These are phyloP conservation scores for Colletes latitarsis DNA, from an alignment of 1,140 invertebrate genomes.

Conservation along the genomic window DNA sequence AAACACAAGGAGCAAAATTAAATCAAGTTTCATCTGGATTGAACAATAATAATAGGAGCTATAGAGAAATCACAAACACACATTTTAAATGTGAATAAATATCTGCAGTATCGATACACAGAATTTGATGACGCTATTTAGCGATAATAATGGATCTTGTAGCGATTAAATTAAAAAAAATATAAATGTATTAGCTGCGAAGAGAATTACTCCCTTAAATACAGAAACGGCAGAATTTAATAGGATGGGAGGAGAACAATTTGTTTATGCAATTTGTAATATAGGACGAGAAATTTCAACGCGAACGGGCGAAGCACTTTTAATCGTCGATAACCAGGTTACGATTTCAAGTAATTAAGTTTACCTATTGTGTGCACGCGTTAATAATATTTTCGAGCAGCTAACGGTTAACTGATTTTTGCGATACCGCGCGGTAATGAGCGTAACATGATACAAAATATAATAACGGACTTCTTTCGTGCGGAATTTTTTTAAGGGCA, in stretches of 20 bases:
- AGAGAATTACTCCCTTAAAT: not conserved
- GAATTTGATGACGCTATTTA: too few relatives aligned
- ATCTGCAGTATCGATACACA: too few relatives aligned
- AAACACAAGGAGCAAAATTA: too few relatives aligned
- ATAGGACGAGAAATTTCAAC: not conserved
- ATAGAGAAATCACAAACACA: too few relatives aligned
- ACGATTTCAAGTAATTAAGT: constrained; percentile 6
- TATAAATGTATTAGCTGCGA: too few relatives aligned
- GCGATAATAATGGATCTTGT: too few relatives aligned
- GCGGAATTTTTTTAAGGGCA: constrained; percentile 28
- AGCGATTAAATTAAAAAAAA: not conserved
- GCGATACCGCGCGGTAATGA: constrained; percentile 11
- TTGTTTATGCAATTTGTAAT: too few relatives aligned
- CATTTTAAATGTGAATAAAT: too few relatives aligned
- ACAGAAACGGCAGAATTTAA: not conserved
- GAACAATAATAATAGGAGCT: too few relatives aligned
- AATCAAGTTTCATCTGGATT: too few relatives aligned
- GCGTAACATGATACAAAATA: constrained; percentile 29
- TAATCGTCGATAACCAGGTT: constrained; percentile 3
- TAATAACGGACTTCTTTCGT: constrained; percentile 33
- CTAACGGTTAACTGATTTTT: constrained; percentile 27
- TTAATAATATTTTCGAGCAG: not conserved
- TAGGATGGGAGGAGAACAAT: not conserved
- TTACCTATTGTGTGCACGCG: not conserved
- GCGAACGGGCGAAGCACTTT: not conserved